These are phyloP conservation scores for Pangasianodon hypophthalmus DNA, from an alignment of 2,113 vertebrate genomes.

Conservation along the genomic window DNA sequence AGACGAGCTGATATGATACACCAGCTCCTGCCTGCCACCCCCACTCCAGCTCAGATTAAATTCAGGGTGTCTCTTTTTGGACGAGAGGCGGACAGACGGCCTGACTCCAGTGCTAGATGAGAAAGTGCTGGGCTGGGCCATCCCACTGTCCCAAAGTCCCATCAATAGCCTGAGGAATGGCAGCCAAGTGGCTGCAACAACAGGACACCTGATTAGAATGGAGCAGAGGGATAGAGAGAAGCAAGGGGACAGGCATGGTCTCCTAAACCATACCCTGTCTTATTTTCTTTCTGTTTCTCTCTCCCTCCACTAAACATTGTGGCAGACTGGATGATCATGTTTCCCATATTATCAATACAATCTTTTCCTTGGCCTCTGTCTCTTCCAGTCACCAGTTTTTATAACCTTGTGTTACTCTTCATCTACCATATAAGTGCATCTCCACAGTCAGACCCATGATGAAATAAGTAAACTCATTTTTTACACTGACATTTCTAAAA, in stretches of 20 bases:
- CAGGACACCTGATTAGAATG: slow-evolving; percentile 73
- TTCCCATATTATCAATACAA: slow-evolving; percentile 74
- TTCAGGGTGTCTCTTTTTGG: slow-evolving; percentile 66
- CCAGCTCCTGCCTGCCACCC: slow-evolving; percentile 74
- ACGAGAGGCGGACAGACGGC: slow-evolving; percentile 76
- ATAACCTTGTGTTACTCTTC: slow-evolving; percentile 59
- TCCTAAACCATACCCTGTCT: slow-evolving; percentile 45
- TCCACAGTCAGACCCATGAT: background rate
- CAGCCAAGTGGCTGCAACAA: slow-evolving; percentile 66
- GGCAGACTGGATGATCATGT: slow-evolving; percentile 70
- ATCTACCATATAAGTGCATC: slow-evolving; percentile 44
- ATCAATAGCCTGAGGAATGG: slow-evolving; percentile 72
- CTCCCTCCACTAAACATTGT: slow-evolving; percentile 57
- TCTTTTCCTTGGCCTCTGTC: slow-evolving; percentile 57
- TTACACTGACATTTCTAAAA: background rate
- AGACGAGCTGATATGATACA: slow-evolving; percentile 77
- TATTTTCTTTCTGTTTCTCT: slow-evolving; percentile 36
- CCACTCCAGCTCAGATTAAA: slow-evolving; percentile 70
- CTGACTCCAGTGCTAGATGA: slow-evolving; percentile 77
- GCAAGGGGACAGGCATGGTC: slow-evolving; percentile 62
- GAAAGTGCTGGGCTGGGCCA: slow-evolving; percentile 66
- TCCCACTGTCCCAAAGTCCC: slow-evolving; percentile 62
- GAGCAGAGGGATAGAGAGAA: slow-evolving; percentile 52
- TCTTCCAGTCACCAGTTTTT: slow-evolving; percentile 56
- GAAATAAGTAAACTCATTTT: background rate